Base-by-base conservation (phyloP, 2,888 invertebrate species). In the Acronicta psi region DNA sequence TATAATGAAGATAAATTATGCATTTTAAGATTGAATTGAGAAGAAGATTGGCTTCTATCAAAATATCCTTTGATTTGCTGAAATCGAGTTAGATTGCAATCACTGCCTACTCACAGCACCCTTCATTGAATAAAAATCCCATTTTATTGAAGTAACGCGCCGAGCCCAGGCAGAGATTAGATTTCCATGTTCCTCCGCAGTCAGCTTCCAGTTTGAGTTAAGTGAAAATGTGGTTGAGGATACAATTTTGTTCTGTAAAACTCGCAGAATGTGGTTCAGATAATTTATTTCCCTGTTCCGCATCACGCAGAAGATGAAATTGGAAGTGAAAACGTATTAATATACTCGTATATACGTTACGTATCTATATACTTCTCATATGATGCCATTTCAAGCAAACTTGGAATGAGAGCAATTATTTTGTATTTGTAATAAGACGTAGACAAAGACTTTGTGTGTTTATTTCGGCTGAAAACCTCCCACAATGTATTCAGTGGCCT, bases 61-160 rank as follows among this genome's bases (percentile, higher is more conserved):
- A 11, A 29, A 3, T 11, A 11, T 29, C 0, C 8, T 9, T 9
- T 25, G 25, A 2, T 25, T 11, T 0, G 29, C 4, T 3, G 11
- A 1, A 25, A 25, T 25, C 4, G 0, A 29, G 11, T 29, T 11
- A 4, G 36, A 36, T n/a, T 18, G 25, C 18, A 44, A 50, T 50
- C 20, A 31, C 20, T 18, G 0, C 36, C 31, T 36, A 56, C 17
- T 36, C 34, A 43, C 41, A 8, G 38, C 29, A 41, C 20, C 17
- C 14, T 18, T 49, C 1, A 52, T 56, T 41, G 36, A 41, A 52
- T 52, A 56, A 57, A 59, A 68, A 60, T 59, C 53, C 54, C 46
- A 52, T 68, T 59, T 47, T 47, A 40, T 36, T 13, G 13, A 50
- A 46, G 40, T 59, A 67, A 53, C 23, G 44, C 57, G 49, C 25